Evolutionary conservation across 2,797 vertebrate genomes (phyloP).

Genomic region (Darevskia mixta): DNA sequence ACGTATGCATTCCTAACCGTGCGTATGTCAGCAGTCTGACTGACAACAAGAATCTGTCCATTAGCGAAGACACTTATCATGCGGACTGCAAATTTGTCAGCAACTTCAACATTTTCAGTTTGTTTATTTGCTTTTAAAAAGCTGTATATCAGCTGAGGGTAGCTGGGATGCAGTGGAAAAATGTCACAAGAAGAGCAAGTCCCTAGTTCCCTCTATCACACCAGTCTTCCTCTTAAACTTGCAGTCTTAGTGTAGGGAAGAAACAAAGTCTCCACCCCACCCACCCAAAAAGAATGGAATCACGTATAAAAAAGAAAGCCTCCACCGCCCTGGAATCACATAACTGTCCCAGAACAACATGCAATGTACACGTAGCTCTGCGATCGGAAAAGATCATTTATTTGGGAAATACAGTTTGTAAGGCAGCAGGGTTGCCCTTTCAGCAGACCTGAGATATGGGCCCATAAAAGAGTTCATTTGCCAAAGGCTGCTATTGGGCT

Average conservation of each 20-base stretch:
- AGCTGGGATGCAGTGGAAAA: background rate
- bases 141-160: background rate
- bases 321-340: background rate
- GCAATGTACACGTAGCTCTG: background rate
- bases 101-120: background rate
- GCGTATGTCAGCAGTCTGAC: slow-evolving; percentile 7
- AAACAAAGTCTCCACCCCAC: background rate
- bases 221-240: background rate
- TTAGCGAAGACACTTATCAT: slow-evolving; percentile 4
- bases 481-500: background rate
- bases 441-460: background rate
- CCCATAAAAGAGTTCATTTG: background rate
- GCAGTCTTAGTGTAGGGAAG: background rate
- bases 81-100: background rate
- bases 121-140: background rate
- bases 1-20: slow-evolving; percentile 18
- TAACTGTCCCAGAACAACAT: background rate
- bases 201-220: background rate
- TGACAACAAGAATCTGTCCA: slow-evolving; percentile 9
- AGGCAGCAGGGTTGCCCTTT: background rate
- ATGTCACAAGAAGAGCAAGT: background rate
- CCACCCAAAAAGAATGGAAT: background rate
- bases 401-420: too few relatives aligned
- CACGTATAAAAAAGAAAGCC: background rate
- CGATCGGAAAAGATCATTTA: background rate